Evolutionary conservation across 2,797 vertebrate genomes (phyloP), one percentile per base, ranked within the genome.

Genomic region (Pristis pectinata): DNA sequence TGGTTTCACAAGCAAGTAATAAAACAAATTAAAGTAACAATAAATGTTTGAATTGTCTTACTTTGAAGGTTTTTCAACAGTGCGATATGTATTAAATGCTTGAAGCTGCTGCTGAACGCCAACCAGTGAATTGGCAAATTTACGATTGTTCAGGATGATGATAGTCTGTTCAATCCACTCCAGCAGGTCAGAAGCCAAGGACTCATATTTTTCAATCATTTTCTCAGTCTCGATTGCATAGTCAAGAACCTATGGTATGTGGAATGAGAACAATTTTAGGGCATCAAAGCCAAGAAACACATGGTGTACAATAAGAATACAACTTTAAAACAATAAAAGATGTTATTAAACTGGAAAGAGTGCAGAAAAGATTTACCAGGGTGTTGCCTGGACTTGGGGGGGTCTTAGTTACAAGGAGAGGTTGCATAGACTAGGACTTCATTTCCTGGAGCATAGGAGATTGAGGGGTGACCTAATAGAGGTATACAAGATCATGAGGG

Each of bases 161-260:
- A 99, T 99, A 96, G 99, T 99, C 97, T 99, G 99, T 93, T 99
- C 98, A 80, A 99, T 99, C 99, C 99, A 99, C 96, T 99, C 99
- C 94, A 99, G 98, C 70, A 99, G 98, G 96, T 99, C 98, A 0
- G 99, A 99, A 3, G 99, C 98, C 96, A 99, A 97, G 0, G 98
- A 99, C 95, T 99, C 99, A 0, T 99, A 99, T 96, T 99, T 99
- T 96, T 99, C 98, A 0, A 99, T 98, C 98, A 99, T 99, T 96
- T 99, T 99, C 97, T 99, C 98, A 0, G 99, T 99, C 97, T 99
- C 98, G 59, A 99, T 98, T 95, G 99, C 98, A 34, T 99, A 98
- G 96, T 99, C 98, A 91, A 99, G 97, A 93, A 99, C 99, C 99
- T 98, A 17, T 37, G 11, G 93, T 77, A 95, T 95, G 0, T 53